phyloP scores from a whole-genome alignment of 2,113 vertebrate genomes.

The Salvator merianae region DNA sequence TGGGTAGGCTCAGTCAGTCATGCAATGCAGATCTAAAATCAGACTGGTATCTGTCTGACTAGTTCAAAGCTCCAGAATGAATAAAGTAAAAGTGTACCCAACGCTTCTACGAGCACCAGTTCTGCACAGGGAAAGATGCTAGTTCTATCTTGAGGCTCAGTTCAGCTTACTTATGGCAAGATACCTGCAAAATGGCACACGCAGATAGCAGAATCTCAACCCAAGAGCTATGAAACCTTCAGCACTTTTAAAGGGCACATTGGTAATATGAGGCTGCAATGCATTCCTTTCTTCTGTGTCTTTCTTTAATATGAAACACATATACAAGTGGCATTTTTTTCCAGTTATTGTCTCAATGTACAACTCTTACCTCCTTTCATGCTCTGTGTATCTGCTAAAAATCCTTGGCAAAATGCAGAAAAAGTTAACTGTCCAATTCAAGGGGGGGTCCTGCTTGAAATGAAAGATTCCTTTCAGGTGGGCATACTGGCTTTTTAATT shows the following conservation, averaged over 20 bases:
- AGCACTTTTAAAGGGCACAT: neutral
- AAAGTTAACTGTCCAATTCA: conserved; percentile 53
- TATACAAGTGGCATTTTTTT: neutral
- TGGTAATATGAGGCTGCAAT: neutral
- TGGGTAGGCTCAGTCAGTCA: neutral
- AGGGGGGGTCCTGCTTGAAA: conserved; percentile 45
- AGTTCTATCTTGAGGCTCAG: neutral
- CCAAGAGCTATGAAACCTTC: neutral
- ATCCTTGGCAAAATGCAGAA: conserved; percentile 60
- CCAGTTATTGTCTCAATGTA: neutral
- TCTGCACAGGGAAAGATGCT: neutral
- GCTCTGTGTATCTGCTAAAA: conserved; percentile 56
- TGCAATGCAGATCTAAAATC: conserved; percentile 1
- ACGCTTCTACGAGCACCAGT: conserved; percentile 1
- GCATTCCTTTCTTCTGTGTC: neutral
- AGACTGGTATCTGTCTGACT: neutral
- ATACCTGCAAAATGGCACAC: neutral
- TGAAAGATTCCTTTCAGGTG: conserved; percentile 36
- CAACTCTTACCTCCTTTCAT: conserved; percentile 31
- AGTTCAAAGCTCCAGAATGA: neutral
- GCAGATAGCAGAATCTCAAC: neutral
- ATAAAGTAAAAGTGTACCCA: neutral
- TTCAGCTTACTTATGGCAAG: neutral
- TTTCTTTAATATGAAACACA: neutral
- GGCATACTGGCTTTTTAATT: conserved; percentile 29